These are phyloP conservation scores for Allolobophora icterica DNA, from an alignment of 2,888 invertebrate genomes.

Conservation along the genomic window DNA sequence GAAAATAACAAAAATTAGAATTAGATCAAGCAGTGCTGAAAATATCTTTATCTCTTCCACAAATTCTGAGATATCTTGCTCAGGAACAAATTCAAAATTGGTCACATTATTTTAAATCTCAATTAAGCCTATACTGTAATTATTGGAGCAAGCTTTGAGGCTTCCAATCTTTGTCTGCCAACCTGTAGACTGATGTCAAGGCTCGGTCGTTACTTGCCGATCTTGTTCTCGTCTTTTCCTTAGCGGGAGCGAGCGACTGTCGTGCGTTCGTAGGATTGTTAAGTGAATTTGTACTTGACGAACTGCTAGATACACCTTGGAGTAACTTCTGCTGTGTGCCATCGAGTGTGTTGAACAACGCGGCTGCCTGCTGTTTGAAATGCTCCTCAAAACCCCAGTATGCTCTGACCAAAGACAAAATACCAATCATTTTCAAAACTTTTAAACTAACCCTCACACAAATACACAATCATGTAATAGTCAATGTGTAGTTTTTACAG, in stretches of 20 bases:
- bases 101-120: background rate
- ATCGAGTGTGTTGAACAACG: constrained; percentile 82
- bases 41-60: background rate
- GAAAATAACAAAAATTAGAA: no score
- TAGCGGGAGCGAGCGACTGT: background rate
- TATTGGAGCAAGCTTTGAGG: background rate
- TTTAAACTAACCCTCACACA: background rate
- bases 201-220: constrained; percentile 30
- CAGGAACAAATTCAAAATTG: no score
- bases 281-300: constrained; percentile 66
- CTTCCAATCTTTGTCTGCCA: background rate
- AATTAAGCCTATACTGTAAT: no score
- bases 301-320: constrained; percentile 69
- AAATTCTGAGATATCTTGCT: background rate
- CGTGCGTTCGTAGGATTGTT: constrained; percentile 47
- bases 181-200: constrained; percentile 12
- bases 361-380: constrained; percentile 88
- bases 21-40: background rate
- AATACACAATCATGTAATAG: background rate
- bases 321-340: constrained; percentile 76
- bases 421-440: background rate
- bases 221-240: constrained; percentile 29
- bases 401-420: constrained; percentile 70
- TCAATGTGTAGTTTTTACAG: background rate
- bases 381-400: constrained; percentile 87